Base-by-base conservation (phyloP, 2,888 invertebrate species). In the Drosophila eohydei region DNA sequence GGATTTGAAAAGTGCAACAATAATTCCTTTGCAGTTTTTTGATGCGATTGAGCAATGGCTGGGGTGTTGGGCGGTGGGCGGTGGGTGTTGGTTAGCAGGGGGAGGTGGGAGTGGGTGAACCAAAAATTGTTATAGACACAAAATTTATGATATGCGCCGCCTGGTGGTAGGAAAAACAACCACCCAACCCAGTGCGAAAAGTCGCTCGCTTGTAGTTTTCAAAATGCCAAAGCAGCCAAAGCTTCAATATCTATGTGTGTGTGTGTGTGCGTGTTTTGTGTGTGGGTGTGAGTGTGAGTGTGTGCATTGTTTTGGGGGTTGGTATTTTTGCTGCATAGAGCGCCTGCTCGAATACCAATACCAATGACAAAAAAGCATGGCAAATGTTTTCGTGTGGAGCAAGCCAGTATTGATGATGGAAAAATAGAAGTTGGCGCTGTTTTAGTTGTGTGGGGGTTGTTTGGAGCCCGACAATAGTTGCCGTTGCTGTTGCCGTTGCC, bases 351-450 rank as follows among this genome's bases (percentile, higher is more conserved):
- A 77, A 66, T 78, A 78, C 69, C 76, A 72, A 52, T 32, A 48
- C 34, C 32, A 41, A 62, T 26, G 52, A 36, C 51, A 56, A 46
- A 56, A 61, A 34, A 36, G 43, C 56, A 63, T 54, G 30, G 43
- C 56, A 68, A 59, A 57, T 51, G 46, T 46, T 56, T 66, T 51
- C 60, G 67, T 72, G 68, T 78, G 75, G 63, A 68, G 64, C 61
- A 81, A 73, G 80, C 44, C 16, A 8, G 48, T 83, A 88, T 85
- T 88, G 88, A 85, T 83, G 77, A 85, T 75, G 85, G 88, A 83
- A 88, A 87, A 88, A 83, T 82, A 85, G 88, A 84, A 85, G 85
- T 85, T 86, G 88, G 86, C 83, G 86, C 89, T 85, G 84, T 89
- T 85, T 85, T 84, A 87, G 84, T 75, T 83, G 64, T 88, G 85